Evolutionary conservation across 1,140 invertebrate species (phyloP).

Genomic region (Proales similis): DNA sequence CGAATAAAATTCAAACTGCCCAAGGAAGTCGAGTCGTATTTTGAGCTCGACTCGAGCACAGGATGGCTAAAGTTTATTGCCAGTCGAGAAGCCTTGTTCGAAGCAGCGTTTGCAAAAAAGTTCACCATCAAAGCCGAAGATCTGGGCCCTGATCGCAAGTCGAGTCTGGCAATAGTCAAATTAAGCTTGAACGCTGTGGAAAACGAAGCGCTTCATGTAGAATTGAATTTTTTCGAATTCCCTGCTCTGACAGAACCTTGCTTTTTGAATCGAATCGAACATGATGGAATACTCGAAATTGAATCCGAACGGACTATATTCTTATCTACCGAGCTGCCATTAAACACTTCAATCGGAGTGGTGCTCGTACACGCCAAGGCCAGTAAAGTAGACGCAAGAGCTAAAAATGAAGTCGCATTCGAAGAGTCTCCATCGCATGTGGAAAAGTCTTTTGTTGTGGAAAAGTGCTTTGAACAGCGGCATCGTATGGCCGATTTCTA

Average conservation of each 20-base stretch:
- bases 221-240: slow-evolving; percentile 18
- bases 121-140: slow-evolving; percentile 25
- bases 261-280: slow-evolving; percentile 8
- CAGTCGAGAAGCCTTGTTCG: too few species aligned
- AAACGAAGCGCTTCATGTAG: slow-evolving; percentile 7
- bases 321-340: neutral
- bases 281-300: slow-evolving; percentile 4
- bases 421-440: too few species aligned
- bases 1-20: slow-evolving; percentile 7
- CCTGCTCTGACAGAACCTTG: slow-evolving; percentile 21
- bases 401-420: too few species aligned
- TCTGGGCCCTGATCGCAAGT: slow-evolving; percentile 1
- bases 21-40: too few species aligned
- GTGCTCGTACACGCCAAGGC: neutral
- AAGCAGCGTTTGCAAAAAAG: too few species aligned
- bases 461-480: too few species aligned
- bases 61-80: too few species aligned
- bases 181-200: slow-evolving; percentile 18
- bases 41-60: too few species aligned
- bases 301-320: slow-evolving; percentile 1
- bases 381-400: too few species aligned
- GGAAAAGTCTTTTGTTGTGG: too few species aligned
- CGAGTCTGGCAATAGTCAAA: slow-evolving; percentile 1
- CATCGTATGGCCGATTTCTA: too few species aligned
- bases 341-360: slow-evolving; percentile 27